These are phyloP conservation scores for Hipposideros larvatus DNA, from an alignment of 2,797 vertebrate genomes.

Conservation along the genomic window DNA sequence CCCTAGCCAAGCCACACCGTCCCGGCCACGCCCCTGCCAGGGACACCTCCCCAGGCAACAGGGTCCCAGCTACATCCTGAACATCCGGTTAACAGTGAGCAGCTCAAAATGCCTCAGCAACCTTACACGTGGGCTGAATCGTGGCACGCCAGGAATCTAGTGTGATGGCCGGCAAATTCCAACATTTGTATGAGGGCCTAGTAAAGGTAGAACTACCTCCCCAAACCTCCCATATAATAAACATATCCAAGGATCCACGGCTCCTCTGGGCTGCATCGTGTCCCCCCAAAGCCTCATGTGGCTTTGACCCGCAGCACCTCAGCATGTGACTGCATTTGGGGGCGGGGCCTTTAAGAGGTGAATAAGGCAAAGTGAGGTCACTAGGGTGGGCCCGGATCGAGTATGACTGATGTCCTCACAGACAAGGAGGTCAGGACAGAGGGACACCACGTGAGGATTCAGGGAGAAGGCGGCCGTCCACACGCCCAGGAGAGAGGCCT, in stretches of 20 bases:
- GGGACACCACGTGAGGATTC: rapidly evolving
- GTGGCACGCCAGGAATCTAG: rapidly evolving
- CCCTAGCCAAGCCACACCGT: not conserved
- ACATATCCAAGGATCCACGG: not conserved
- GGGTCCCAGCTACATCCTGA: not conserved
- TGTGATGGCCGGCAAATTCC: too few species aligned
- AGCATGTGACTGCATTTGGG: not conserved
- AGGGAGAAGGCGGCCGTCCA: not conserved
- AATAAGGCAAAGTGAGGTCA: not conserved
- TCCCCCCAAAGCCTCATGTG: not conserved
- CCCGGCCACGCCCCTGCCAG: not conserved
- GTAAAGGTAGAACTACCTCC: not conserved
- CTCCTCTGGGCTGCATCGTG: not conserved
- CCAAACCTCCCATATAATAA: not conserved
- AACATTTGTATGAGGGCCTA: not conserved
- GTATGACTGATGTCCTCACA: too few species aligned
- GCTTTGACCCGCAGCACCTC: too few species aligned
- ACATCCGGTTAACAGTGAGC: not conserved
- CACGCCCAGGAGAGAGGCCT: not conserved
- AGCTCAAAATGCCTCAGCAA: not conserved
- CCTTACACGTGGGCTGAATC: rapidly evolving
- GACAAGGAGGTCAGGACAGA: not conserved
- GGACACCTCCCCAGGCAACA: too few species aligned
- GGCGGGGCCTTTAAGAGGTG: not conserved
- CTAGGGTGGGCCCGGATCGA: too few species aligned